These are phyloP conservation scores for Galeopterus variegatus DNA, from an alignment of 2,113 vertebrate genomes.

Conservation along the genomic window DNA sequence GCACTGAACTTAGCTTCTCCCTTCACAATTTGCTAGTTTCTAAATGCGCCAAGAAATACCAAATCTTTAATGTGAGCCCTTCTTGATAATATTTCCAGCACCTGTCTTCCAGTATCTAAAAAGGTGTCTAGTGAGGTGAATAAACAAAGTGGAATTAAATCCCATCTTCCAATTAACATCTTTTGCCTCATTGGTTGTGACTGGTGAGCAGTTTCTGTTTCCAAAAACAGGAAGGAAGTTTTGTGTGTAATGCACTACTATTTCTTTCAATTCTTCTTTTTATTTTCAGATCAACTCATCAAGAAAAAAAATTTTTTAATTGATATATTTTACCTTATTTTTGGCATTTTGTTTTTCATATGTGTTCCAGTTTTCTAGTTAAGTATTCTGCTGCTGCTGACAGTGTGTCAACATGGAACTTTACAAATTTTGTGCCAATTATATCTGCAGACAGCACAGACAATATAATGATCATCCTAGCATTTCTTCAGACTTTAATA, in stretches of 20 bases:
- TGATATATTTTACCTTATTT: slow-evolving; percentile 14
- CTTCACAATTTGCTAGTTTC: not conserved
- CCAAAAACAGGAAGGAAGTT: slow-evolving; percentile 63
- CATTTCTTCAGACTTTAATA: slow-evolving; percentile 15
- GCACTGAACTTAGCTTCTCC: not conserved
- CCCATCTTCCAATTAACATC: not conserved
- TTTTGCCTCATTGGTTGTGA: not conserved
- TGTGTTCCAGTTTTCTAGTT: not conserved
- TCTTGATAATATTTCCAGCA: not conserved
- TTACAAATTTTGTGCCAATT: not conserved
- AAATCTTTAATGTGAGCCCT: not conserved
- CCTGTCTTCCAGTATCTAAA: not conserved
- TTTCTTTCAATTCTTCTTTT: slow-evolving; percentile 78
- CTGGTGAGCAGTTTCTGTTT: not conserved
- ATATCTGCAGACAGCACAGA: not conserved
- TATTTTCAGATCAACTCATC: slow-evolving; percentile 68
- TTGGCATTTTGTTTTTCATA: not conserved
- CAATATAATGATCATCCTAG: not conserved
- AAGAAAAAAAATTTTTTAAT: slow-evolving; percentile 14
- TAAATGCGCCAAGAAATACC: not conserved
- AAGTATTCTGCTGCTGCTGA: not conserved
- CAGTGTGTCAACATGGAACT: not conserved
- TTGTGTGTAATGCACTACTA: not conserved
- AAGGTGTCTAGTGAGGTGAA: not conserved
- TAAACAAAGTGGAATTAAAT: not conserved